Evolutionary conservation across 2,113 vertebrate species (phyloP).

Genomic region (Charina bottae): DNA sequence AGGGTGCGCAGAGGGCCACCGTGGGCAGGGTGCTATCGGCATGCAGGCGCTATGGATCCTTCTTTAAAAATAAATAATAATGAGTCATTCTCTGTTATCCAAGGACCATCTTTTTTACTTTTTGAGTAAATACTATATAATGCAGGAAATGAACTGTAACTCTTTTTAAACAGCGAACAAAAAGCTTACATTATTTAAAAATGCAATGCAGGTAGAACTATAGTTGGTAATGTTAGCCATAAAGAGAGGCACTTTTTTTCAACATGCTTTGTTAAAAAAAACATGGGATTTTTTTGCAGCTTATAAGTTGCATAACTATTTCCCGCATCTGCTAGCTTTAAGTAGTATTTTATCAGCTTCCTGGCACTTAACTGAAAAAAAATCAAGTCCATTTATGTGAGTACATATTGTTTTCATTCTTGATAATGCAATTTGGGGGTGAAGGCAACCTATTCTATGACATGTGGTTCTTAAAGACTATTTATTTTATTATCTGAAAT

Average conservation of each 20-base stretch:
- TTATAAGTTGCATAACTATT: slow-evolving; percentile 4
- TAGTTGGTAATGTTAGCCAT: background rate
- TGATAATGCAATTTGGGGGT: slow-evolving; percentile 9
- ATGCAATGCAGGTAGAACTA: background rate
- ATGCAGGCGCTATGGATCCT: too few species aligned
- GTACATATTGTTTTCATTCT: slow-evolving; percentile 26
- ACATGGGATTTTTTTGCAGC: background rate
- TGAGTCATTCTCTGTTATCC: slow-evolving; percentile 1
- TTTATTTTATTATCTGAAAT: slow-evolving; percentile 46
- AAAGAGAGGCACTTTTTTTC: slow-evolving; percentile 1
- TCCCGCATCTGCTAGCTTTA: background rate
- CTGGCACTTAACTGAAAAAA: background rate
- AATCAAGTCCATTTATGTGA: background rate
- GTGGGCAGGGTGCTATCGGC: background rate
- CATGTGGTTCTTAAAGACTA: slow-evolving; percentile 20
- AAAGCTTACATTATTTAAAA: background rate
- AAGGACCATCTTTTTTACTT: slow-evolving; percentile 33
- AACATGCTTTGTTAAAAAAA: background rate
- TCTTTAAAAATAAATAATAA: background rate
- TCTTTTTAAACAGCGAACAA: slow-evolving; percentile 3
- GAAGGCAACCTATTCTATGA: slow-evolving; percentile 36
- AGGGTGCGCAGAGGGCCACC: too few species aligned
- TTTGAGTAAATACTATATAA: slow-evolving; percentile 28
- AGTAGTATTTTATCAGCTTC: background rate
- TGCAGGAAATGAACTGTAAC: background rate